Conservation (phyloP, 1,140 invertebrate species). For the Araneus ventricosus region DNA sequence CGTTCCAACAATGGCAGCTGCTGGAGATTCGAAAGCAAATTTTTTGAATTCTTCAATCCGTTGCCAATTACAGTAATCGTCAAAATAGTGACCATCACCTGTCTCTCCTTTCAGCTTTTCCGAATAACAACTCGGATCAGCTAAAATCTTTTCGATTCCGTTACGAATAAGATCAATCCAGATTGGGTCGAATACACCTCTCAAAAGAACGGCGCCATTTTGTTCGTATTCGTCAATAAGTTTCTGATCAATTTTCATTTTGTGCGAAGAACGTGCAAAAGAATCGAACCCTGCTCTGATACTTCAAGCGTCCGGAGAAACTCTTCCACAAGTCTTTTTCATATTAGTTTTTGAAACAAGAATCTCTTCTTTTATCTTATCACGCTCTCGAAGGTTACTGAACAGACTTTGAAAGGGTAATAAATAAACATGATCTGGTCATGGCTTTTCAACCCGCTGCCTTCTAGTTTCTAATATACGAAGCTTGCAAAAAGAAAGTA, state of each 20-base stretch:
- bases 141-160: constrained; percentile 75
- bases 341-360: no score
- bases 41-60: constrained; percentile 77
- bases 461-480: no score
- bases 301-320: no score
- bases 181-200: constrained; percentile 67
- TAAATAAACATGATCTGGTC: no score
- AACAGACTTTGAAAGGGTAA: no score
- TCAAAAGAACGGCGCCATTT: constrained; percentile 76
- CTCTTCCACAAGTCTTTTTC: no score
- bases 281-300: background rate
- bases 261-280: background rate
- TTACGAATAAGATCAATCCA: constrained; percentile 71
- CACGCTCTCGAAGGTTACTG: no score
- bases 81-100: constrained; percentile 77
- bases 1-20: constrained; percentile 76
- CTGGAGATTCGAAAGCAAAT: constrained; percentile 77
- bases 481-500: no score
- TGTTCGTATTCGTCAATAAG: constrained; percentile 71
- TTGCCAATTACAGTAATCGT: constrained; percentile 79
- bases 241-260: constrained; percentile 48
- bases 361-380: no score
- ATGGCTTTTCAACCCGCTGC: no score
- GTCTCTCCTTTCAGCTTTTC: constrained; percentile 71
- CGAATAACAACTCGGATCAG: constrained; percentile 60